A percentile compares a stretch with the other conserved stretches of the same genome.
These are phyloP conservation scores for Rhadina sibilatrix DNA, from an alignment of 2,113 vertebrate genomes.

Conservation along the genomic window DNA sequence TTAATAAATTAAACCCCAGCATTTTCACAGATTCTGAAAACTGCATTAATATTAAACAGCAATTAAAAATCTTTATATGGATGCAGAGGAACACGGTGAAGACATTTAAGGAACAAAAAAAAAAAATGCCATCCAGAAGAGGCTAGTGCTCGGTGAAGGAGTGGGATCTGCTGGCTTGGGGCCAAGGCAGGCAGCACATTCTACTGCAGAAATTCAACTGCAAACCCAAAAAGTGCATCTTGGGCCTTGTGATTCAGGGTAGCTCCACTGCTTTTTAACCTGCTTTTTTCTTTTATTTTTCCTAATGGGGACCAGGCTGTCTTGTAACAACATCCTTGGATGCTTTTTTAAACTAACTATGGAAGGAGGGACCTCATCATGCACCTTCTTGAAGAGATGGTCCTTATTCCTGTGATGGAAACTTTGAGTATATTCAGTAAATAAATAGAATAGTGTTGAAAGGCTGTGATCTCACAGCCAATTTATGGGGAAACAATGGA, in stretches of 20 bases:
- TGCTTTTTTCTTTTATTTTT: no score
- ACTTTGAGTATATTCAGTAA: background rate
- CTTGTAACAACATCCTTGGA: no score
- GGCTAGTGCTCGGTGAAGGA: background rate
- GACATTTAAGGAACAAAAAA: background rate
- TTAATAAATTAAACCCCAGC: background rate
- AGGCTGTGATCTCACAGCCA: background rate
- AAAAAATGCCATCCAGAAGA: background rate
- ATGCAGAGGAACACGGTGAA: background rate
- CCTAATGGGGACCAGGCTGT: background rate
- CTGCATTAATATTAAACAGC: background rate
- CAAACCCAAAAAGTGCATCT: background rate
- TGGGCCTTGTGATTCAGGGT: background rate
- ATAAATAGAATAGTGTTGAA: background rate
- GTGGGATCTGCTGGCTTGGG: background rate
- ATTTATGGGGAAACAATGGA: background rate
- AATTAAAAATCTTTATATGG: background rate
- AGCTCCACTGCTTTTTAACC: background rate
- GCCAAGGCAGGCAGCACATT: background rate
- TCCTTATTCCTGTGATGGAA: background rate
- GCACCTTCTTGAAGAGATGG: accelerated
- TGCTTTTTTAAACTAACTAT: accelerated
- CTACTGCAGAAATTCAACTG: background rate
- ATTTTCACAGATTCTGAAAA: background rate
- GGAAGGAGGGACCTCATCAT: background rate